Base-by-base conservation (phyloP, 2,113 vertebrate species). In the Pseudolaguvia tuberculata region DNA sequence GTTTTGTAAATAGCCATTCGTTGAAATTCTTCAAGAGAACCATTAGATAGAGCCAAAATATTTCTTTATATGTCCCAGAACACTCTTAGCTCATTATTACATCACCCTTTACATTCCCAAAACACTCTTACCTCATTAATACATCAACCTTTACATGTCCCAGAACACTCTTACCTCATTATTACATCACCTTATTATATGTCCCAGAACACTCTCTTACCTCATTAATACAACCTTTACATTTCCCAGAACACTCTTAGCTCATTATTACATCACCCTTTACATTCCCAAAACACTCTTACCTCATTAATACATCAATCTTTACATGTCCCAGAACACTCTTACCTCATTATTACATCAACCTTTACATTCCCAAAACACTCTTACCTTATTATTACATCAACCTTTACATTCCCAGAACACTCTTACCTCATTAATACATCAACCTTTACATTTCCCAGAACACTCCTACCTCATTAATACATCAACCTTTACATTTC, bases 1-100 rank as follows among this genome's bases (percentile, higher is more conserved):
- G 8, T 71, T 81, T 81, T 71, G 74, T 74, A 61, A 72, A 42
- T 73, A 55, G n/a, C 58, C 68, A 35, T 80, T 80, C 58, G 73
- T 73, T 77, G 13, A 21, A 57, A 69, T 69, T 67, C 35, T 80
- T 77, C 66, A 81, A 42, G 39, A 42, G 39, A 42, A 67, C 71
- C 75, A 74, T 70, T 72, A 80, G 74, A 53, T 78, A 78, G 59
- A 78, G 58, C 58, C 58, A 66, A 59, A 57, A 78, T 45, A 72
- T 8, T 8, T n/a, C 59, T 75, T 68, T 79, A 50, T 35, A 47
- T 39, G 51, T 29, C n/a, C 50, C n/a, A 10, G 61, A 53, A 69
- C 39, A 29, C 23, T 47, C 39, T 47, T 47, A 20, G 50, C 48
- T n/a, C 17, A 17, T 63, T 62, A 42, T 74, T 70, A 74, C 51